Base-by-base conservation (phyloP, 2,797 vertebrate genomes). In the Heteromormyrus szaboi region DNA sequence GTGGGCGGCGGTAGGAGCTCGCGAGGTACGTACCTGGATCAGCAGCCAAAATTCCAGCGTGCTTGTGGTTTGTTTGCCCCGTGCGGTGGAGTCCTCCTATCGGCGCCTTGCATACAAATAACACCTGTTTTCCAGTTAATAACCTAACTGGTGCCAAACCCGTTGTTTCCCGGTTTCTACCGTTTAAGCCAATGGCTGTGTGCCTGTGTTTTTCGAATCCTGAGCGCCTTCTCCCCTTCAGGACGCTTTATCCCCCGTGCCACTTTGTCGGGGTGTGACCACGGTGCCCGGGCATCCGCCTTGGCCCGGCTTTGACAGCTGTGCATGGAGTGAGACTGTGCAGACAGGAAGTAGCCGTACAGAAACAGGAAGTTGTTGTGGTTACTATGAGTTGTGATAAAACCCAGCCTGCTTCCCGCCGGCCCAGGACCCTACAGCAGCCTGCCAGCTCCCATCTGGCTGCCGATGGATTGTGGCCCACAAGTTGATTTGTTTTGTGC, bases 351-450 rank as follows among this genome's bases (percentile, higher is more conserved):
- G 94, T 94, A 76, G 89, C 54, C 90, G 91, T 90, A 92, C 91
- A 91, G 93, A 93, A 95, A 95, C 90, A 93, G 96, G 96, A 96
- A 96, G 96, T 96, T 95, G 95, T 96, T 96, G 95, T 94, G 93
- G 94, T 95, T 93, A 91, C 93, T 92, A 94, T 94, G 93, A 92
- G 92, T 93, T 93, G 9, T 95, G 94, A 96, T 93, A 92, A 94
- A 93, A 91, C 94, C 92, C 93, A 41, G 68, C 48, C 87, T 48
- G 85, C 72, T 83, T 88, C 22, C 22, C 33, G 72, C 25, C 33
- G 68, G 87, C 90, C 85, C 48, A 14, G 86, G 89, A 68, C 88
- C 79, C 29, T n/a, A 29, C 56, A 86, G 48, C 2, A 5, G 33
- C 11, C 17, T 11, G 44, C 54, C 79, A 4, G 22, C 48, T 88